Conservation (phyloP, 1,140 invertebrate genomes). For the Caenorhabditis tropicalis region DNA sequence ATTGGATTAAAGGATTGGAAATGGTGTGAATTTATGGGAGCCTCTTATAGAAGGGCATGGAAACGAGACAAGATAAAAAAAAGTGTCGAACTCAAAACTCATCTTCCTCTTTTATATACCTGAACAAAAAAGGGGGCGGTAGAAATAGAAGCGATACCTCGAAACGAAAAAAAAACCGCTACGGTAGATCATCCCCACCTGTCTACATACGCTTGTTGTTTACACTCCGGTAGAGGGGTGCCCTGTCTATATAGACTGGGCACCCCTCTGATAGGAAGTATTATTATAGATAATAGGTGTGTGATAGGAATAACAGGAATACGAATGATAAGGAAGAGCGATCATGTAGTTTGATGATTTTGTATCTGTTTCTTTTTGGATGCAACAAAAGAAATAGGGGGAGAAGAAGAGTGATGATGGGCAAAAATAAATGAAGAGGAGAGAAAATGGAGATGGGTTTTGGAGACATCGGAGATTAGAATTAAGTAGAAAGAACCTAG, state of each 20-base stretch:
- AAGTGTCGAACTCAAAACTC: background rate
- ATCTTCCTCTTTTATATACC: background rate
- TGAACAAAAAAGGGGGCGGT: background rate
- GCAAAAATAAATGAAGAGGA: background rate
- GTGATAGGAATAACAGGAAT: slow-evolving; percentile 13
- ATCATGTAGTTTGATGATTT: slow-evolving; percentile 40
- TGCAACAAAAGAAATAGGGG: background rate
- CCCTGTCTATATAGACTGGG: background rate
- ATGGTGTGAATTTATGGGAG: background rate
- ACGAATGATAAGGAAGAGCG: background rate
- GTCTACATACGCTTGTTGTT: background rate
- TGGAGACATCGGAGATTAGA: too few relatives aligned
- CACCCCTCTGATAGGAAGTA: background rate
- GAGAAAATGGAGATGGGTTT: too few relatives aligned
- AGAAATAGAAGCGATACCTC: background rate
- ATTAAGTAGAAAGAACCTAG: too few relatives aligned
- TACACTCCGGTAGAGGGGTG: background rate
- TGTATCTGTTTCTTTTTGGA: background rate
- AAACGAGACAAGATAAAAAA: background rate
- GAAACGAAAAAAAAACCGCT: background rate
- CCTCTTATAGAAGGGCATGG: background rate
- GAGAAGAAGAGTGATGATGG: background rate
- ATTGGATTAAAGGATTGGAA: too few relatives aligned
- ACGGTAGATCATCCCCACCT: background rate
- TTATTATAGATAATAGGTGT: background rate